Percentiles rank a stretch among this genome's conserved stretches.
phyloP scores from a whole-genome alignment of 2,888 invertebrate species.

The Leucophenga maculata region DNA sequence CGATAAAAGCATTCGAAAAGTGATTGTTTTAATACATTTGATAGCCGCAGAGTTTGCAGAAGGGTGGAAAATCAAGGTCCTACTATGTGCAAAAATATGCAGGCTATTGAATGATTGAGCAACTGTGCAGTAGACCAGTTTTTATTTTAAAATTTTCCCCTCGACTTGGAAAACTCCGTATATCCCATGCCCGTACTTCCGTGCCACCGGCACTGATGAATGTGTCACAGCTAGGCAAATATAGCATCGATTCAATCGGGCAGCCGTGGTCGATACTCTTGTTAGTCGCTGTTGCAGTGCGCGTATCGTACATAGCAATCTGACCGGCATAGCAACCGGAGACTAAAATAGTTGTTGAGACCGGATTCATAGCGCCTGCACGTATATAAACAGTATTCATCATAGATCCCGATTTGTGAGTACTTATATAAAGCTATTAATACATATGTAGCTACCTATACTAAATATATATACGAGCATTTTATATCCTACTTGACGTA shows the following conservation, averaged over 20 bases:
- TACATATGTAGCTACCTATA: too few relatives aligned
- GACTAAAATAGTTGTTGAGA: conserved; percentile 82
- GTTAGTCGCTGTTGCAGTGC: conserved; percentile 77
- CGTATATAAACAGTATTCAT: conserved; percentile 85
- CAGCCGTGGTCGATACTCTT: conserved; percentile 87
- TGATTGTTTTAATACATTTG: not conserved
- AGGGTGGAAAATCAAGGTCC: too few relatives aligned
- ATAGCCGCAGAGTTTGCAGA: too few relatives aligned
- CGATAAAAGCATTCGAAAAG: not conserved
- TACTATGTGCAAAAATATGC: too few relatives aligned
- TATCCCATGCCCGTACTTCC: conserved; percentile 94
- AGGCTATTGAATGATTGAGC: too few relatives aligned
- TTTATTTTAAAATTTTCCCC: too few relatives aligned
- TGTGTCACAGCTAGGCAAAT: conserved; percentile 90
- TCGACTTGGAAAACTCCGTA: too few relatives aligned
- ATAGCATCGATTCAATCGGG: conserved; percentile 90
- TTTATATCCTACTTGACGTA: too few relatives aligned
- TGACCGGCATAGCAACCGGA: conserved; percentile 93
- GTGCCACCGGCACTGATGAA: conserved; percentile 94
- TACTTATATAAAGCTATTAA: conserved; percentile 48
- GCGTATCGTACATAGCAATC: conserved; percentile 89
- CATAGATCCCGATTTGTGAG: conserved; percentile 86
- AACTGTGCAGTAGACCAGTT: too few relatives aligned
- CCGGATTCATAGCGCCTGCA: conserved; percentile 85
- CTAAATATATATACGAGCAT: too few relatives aligned